Evolutionary conservation across 2,888 invertebrate genomes (phyloP), one percentile per base, ranked within the genome.

Genomic region (Mythimna ferrago): DNA sequence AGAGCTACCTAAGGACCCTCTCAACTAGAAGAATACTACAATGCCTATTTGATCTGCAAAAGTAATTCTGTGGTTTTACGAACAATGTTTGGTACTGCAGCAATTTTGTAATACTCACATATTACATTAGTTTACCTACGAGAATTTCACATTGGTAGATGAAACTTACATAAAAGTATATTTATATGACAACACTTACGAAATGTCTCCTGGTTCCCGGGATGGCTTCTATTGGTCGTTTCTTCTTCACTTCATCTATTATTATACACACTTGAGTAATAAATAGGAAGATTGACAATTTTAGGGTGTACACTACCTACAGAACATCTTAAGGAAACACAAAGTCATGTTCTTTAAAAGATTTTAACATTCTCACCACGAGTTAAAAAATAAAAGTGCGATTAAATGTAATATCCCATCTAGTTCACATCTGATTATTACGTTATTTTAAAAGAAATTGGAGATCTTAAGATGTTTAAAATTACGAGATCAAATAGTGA

Each of bases 1-100:
- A 66, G 67, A 56, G 9, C 60, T 76, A 53, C 32, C 19, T n/a
- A 44, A 56, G 26, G 60, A 21, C 9, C 35, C 32, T 64, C 9
- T 53, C 38, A n/a, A 54, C 68, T 54, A 38, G 57, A 38, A 41
- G 14, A 56, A 14, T 19, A 41, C 7, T 21, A 1, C 35, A 35
- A 21, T 57, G 14, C 7, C 0, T 32, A 21, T 48, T 57, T 44
- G 5, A 32, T 57, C 51, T 66, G 2, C 19, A 0, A 16, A 53
- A 41, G 7, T 2, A 1, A 7, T 14, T 1, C 1, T 6, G 4
- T 64, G 11, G 16, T 11, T 38, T 56, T 9, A 14, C 2, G 51
- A 57, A 48, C 51, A 26, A 7, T 2, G 6, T 19, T 38, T 48
- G 9, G n/a, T 75, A 11, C 2, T 26, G 2, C 41, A 32, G 6